phyloP scores from a whole-genome alignment of 2,797 vertebrate species.

The Tragelaphus eurycerus region DNA sequence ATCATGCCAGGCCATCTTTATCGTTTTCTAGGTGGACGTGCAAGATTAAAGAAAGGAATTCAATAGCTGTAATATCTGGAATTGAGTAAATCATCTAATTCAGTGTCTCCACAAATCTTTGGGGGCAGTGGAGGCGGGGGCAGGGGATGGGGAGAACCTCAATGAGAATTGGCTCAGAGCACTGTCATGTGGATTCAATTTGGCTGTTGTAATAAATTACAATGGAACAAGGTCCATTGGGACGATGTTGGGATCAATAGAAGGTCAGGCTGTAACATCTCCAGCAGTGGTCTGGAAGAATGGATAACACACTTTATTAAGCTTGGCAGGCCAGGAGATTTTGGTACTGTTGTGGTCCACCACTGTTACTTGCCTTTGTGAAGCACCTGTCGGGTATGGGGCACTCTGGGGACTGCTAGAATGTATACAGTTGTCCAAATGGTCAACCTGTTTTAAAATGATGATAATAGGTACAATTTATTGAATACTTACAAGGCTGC shows the following conservation, averaged over 20 bases:
- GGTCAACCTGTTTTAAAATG: constrained; percentile 17
- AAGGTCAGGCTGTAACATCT: constrained; percentile 77
- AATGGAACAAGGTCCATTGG: constrained; percentile 70
- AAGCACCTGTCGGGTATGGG: constrained; percentile 47
- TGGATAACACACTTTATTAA: constrained; percentile 72
- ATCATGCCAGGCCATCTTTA: constrained; percentile 74
- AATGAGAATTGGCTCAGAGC: constrained; percentile 71
- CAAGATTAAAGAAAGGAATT: constrained; percentile 79
- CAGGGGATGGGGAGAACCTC: constrained; percentile 49
- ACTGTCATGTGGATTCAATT: constrained; percentile 79
- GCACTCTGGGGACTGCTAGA: neutral
- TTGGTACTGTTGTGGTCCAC: constrained; percentile 47
- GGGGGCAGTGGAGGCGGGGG: constrained; percentile 3
- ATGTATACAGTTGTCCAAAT: neutral
- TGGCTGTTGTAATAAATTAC: constrained; percentile 78
- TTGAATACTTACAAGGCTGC: neutral
- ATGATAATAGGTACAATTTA: neutral
- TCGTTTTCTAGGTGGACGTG: constrained; percentile 71
- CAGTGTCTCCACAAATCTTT: constrained; percentile 76
- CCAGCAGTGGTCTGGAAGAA: constrained; percentile 73
- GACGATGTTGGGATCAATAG: constrained; percentile 75
- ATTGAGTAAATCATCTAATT: constrained; percentile 80
- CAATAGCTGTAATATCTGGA: constrained; percentile 77
- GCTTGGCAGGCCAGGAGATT: constrained; percentile 62
- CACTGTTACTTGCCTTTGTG: constrained; percentile 35